Evolutionary conservation across 2,888 invertebrate species (phyloP), one percentile per base, ranked within the genome.

Genomic region (Acanthosepion esculentum): DNA sequence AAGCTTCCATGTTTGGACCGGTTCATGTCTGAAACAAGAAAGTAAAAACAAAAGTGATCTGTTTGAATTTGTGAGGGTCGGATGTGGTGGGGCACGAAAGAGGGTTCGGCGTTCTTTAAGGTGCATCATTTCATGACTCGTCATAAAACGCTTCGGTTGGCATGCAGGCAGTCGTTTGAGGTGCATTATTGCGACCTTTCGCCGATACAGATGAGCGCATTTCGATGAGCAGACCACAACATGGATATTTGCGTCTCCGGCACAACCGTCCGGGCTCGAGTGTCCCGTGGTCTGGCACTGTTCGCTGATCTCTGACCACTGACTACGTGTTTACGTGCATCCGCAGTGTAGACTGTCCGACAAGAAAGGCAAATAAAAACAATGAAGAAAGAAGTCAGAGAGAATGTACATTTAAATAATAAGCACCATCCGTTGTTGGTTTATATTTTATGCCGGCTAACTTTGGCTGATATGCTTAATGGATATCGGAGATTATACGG

Each of bases 161-260:
- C n/a, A 78, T 78, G 78, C 78, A 78, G 78, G 78, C 78, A 78
- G 78, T 78, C 78, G 78, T 78, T 78, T 78, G 78, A 78, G 78
- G 78, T 78, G 78, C 78, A 78, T 78, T 78, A 78, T 78, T 78
- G 78, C 78, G 78, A 78, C 78, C 78, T 78, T 78, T 78, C n/a
- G 78, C n/a, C 78, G 78, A 78, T 18, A 78, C n/a, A 78, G 78
- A 78, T 78, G 78, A 78, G 3, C n/a, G 78, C 78, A n/a, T 78
- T 33, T 78, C 78, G n/a, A 78, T n/a, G 78, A n/a, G 78, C 78
- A n/a, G 78, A 78, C 78, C 78, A 78, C 78, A 78, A 78, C 78
- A 78, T 78, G 78, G 78, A 78, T 78, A 78, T 78, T 78, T n/a
- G 78, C 78, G 78, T 78, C 78, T 78, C 78, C 78, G 15, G 78